Conservation (phyloP, 2,888 invertebrate species). For the Cephus pulcher region DNA sequence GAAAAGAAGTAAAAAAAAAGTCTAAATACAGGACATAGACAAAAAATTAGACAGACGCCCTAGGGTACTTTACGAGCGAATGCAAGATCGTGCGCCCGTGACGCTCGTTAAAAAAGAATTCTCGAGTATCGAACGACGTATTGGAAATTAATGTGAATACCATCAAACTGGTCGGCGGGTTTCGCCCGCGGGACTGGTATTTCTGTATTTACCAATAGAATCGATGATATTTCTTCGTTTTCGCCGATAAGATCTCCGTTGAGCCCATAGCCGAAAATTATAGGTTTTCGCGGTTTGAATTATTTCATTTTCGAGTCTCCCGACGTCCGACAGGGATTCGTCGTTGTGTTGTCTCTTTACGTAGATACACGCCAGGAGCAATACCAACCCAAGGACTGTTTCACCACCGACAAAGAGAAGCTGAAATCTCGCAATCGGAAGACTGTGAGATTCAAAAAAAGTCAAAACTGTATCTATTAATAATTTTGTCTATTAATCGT, state of each 20-base stretch:
- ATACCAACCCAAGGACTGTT: not conserved
- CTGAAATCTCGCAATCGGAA: not conserved
- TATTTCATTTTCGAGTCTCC: constrained; percentile 48
- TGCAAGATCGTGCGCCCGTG: not conserved
- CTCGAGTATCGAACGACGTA: constrained; percentile 41
- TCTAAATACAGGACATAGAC: constrained; percentile 12
- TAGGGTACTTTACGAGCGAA: too few relatives aligned
- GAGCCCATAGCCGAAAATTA: constrained; percentile 55
- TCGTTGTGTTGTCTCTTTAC: not conserved
- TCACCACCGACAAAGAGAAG: not conserved
- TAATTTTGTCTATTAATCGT: not conserved
- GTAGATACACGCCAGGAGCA: not conserved
- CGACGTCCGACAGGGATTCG: not conserved
- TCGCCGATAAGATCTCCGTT: constrained; percentile 52
- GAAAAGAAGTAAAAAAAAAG: constrained; percentile 19
- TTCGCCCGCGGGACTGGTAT: constrained; percentile 47
- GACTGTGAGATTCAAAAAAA: not conserved
- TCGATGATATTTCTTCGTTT: constrained; percentile 52
- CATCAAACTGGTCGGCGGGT: constrained; percentile 50
- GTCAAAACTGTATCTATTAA: not conserved
- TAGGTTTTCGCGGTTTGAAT: constrained; percentile 63
- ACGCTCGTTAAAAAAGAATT: constrained; percentile 3
- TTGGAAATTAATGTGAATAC: constrained; percentile 55
- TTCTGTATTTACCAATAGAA: constrained; percentile 56
- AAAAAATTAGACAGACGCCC: constrained; percentile 23